Conservation (phyloP, 1,140 invertebrate genomes). For the Trachymyrmex cornetzi region DNA sequence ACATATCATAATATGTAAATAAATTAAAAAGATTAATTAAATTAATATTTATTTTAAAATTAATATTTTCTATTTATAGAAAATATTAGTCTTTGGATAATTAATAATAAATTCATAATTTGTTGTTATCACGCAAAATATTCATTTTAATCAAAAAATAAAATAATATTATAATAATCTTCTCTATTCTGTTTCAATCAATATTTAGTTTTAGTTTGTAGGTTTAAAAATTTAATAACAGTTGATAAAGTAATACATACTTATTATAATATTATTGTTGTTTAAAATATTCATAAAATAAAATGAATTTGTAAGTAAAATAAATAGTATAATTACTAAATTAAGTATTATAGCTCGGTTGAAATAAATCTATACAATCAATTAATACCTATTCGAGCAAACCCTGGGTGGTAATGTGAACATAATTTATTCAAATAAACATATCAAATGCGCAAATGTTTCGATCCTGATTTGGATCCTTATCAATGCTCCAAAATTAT, state of each 20-base stretch:
- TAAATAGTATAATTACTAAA: background rate
- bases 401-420: too few relatives aligned
- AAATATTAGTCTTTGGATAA: background rate
- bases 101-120: background rate
- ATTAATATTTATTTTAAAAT: constrained; percentile 6
- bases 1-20: background rate
- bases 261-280: background rate
- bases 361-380: too few relatives aligned
- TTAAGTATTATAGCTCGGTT: too few relatives aligned
- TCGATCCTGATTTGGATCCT: too few relatives aligned
- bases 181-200: background rate
- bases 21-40: background rate
- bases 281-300: background rate
- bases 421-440: too few relatives aligned
- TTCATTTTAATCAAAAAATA: background rate
- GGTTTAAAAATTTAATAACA: background rate
- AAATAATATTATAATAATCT: background rate
- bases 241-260: background rate
- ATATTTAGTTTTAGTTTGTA: constrained; percentile 19
- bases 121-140: background rate
- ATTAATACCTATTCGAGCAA: too few relatives aligned
- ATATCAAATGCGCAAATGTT: too few relatives aligned
- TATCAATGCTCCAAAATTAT: too few relatives aligned
- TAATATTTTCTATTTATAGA: background rate
- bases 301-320: background rate